Base-by-base conservation (phyloP, 2,888 invertebrate species). In the Heliconius erato region DNA sequence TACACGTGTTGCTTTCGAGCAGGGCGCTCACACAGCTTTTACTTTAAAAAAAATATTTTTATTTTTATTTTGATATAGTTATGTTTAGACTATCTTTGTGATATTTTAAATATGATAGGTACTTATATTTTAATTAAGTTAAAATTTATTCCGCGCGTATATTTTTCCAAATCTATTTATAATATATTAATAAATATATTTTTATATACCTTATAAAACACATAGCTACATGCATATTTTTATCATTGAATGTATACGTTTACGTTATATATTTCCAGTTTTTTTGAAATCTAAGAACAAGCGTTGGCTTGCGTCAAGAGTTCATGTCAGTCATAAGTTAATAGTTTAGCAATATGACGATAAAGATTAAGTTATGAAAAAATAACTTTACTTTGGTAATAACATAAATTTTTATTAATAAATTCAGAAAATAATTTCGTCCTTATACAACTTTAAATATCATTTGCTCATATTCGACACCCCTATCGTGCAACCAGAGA, bases 401-500 rank as follows among this genome's bases (percentile, higher is more conserved):
- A 63, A 63, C 2, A 54, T 54, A 19, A 2, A 54, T 3, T 63
- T 12, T 63, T 11, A n/a, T 67, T 16, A 28, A 28, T 67, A n/a
- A n/a, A 14, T 40, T 35, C n/a, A 40, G 14, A n/a, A 3, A 2
- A 35, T 35, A 0, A 71, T 40, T 71, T 71, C 2, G 6, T 40
- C 44, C 1, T 54, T 54, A 23, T 3, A 54, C 0, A 67, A 2
- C 1, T 28, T 67, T 1, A 19, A 6, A 67, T n/a, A 59, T 23
- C 11, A 16, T 16, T 35, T 79, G 74, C 19, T 12, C 35, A 26
- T 44, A 14, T 26, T 83, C 49, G 87, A 6, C 90, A 91, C 82
- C 92, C 93, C 92, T 92, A 85, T 4, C 26, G 28, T 87, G 91
- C 90, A 91, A 91, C 91, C 88, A 89, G 90, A 92, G 91, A 91